These are phyloP conservation scores for Cephonodes hylas DNA, from an alignment of 2,888 invertebrate genomes.

Conservation along the genomic window DNA sequence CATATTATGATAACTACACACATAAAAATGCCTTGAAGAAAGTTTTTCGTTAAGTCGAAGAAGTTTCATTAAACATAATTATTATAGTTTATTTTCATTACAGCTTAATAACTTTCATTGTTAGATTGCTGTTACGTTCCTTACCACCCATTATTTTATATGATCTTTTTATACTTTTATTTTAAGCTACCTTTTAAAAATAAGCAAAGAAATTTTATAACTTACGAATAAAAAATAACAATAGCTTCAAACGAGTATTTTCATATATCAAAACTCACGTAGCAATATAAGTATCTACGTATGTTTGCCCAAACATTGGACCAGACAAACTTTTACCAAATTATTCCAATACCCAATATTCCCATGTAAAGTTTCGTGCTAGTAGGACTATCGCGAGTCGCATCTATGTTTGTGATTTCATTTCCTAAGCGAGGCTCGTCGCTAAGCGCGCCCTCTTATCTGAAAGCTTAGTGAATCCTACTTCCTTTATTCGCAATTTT, in stretches of 20 bases:
- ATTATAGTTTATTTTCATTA: too few relatives aligned
- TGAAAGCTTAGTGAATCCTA: conserved; percentile 10
- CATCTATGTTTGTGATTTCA: background rate
- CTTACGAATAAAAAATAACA: too few relatives aligned
- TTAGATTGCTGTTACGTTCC: too few relatives aligned
- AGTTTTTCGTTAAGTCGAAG: too few relatives aligned
- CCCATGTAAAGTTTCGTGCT: background rate
- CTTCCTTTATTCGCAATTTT: conserved; percentile 18
- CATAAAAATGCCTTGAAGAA: background rate
- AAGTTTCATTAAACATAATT: too few relatives aligned
- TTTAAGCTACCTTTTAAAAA: too few relatives aligned
- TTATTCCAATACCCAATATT: background rate
- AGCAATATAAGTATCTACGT: background rate
- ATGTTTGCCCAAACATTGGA: background rate
- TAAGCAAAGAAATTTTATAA: too few relatives aligned
- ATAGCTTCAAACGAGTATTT: background rate
- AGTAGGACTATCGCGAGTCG: background rate
- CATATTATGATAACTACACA: too few relatives aligned
- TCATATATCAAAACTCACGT: background rate
- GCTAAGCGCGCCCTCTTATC: conserved; percentile 10
- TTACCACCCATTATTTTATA: too few relatives aligned
- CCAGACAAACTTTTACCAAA: background rate
- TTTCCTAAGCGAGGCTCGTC: background rate
- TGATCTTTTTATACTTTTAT: too few relatives aligned
- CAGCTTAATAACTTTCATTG: too few relatives aligned